Evolutionary conservation across 2,113 vertebrate species (phyloP), one percentile per base, ranked within the genome.

Genomic region (Nerophis ophidion): DNA sequence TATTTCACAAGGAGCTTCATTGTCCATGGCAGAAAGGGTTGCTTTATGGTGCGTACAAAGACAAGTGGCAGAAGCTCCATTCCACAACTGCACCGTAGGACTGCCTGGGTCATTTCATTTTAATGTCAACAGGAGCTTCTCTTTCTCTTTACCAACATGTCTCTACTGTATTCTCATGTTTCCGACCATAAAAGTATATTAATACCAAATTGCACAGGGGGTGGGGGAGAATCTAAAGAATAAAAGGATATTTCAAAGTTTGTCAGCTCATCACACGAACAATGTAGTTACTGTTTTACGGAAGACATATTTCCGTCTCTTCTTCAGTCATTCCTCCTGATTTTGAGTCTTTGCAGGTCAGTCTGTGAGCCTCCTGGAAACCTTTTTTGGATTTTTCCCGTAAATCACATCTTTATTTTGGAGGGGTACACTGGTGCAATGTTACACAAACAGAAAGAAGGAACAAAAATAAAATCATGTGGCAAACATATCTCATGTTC

Each of bases 11-110:
- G 72, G 68, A 70, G 54, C 35, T 78, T 74, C 74, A 79, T 81
- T 84, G 79, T 84, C 76, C 60, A 36, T 48, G 10, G 68, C 75
- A 74, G 65, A 72, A 64, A 56, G 36, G 54, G 49, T 68, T 66
- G 61, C 36, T 87, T 87, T 82, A 82, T 80, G 74, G 67, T 66
- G 62, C 67, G 57, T 60, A 36, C 61, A 68, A 67, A 76, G 55
- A 66, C 75, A 86, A 86, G 82, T 86, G 82, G 81, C 77, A 81
- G 75, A 76, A 74, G 63, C 66, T 56, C 63, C 74, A 80, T 76
- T 80, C 70, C 70, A 65, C 46, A 66, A 70, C 60, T 77, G 63
- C 46, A 40, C 52, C 61, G 10, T 63, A 11, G 71, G 64, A 72
- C 61, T 68, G 58, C 61, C 63, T 63, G 64, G 68, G 61, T 81